phyloP scores from a whole-genome alignment of 2,888 invertebrate genomes.

The Zygaena filipendulae region DNA sequence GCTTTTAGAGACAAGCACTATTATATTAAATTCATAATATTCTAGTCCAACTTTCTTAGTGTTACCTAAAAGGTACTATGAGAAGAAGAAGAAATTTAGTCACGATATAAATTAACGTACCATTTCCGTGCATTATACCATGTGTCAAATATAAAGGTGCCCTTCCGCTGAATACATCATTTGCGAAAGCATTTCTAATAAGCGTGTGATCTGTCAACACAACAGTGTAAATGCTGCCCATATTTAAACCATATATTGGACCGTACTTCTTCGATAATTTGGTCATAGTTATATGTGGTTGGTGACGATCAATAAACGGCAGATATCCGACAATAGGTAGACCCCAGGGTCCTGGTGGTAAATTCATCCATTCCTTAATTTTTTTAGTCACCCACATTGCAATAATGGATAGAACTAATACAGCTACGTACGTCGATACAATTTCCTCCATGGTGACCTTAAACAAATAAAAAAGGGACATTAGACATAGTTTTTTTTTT shows the following conservation, averaged over 20 bases:
- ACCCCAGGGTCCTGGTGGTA: conserved; percentile 84
- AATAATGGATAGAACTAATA: conserved; percentile 33
- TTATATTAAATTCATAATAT: too few relatives aligned
- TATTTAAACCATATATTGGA: conserved; percentile 74
- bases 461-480: conserved; percentile 22
- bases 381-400: conserved; percentile 47
- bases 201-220: conserved; percentile 80
- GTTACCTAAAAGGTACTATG: too few relatives aligned
- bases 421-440: conserved; percentile 31
- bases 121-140: conserved; percentile 88
- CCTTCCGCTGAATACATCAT: conserved; percentile 77
- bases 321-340: conserved; percentile 84
- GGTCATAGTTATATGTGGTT: conserved; percentile 79
- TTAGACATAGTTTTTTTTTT: too few relatives aligned
- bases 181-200: conserved; percentile 77
- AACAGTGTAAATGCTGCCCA: conserved; percentile 82
- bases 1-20: too few relatives aligned
- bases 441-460: conserved; percentile 32
- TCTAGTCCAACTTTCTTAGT: too few relatives aligned
- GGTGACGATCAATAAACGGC: conserved; percentile 73
- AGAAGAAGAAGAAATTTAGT: too few relatives aligned
- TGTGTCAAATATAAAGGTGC: conserved; percentile 87
- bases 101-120: too few relatives aligned
- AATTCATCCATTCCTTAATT: conserved; percentile 43
- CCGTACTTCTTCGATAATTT: conserved; percentile 76